Evolutionary conservation across 1,140 invertebrate species (phyloP).

Genomic region (Pentalonia nigronervosa): DNA sequence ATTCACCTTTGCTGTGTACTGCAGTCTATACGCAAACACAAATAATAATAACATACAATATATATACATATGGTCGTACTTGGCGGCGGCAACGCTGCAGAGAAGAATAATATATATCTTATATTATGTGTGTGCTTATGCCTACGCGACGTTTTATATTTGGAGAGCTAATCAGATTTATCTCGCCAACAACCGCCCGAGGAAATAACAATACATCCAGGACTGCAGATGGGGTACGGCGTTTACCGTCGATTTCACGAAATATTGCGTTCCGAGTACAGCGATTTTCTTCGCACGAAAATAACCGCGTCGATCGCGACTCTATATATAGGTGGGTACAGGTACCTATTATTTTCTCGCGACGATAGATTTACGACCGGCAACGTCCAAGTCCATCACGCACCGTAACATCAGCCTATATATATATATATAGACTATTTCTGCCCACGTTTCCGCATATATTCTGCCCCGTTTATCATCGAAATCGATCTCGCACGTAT

Average conservation of each 20-base stretch:
- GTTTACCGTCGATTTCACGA: neutral
- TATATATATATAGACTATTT: neutral
- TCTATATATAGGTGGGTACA: neutral
- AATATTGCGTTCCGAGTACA: neutral
- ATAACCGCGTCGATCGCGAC: neutral
- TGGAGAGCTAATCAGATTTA: conserved; percentile 23
- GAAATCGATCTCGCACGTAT: neutral
- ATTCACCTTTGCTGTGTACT: neutral
- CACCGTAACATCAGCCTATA: neutral
- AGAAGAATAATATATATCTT: neutral
- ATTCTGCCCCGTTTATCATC: neutral
- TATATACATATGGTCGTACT: neutral
- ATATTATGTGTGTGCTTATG: neutral
- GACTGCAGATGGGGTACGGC: neutral
- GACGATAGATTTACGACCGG: neutral
- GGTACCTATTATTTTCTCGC: neutral
- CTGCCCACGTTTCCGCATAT: neutral
- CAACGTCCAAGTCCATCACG: conserved; percentile 11
- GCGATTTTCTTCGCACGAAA: neutral
- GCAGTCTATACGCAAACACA: neutral
- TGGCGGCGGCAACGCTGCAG: neutral
- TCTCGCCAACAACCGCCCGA: conserved; percentile 1
- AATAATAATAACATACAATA: neutral
- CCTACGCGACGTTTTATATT: conserved; percentile 16
- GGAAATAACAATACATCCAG: neutral